Evolutionary conservation across 2,113 vertebrate genomes (phyloP), one percentile per base, ranked within the genome.

Genomic region (Numida meleagris): DNA sequence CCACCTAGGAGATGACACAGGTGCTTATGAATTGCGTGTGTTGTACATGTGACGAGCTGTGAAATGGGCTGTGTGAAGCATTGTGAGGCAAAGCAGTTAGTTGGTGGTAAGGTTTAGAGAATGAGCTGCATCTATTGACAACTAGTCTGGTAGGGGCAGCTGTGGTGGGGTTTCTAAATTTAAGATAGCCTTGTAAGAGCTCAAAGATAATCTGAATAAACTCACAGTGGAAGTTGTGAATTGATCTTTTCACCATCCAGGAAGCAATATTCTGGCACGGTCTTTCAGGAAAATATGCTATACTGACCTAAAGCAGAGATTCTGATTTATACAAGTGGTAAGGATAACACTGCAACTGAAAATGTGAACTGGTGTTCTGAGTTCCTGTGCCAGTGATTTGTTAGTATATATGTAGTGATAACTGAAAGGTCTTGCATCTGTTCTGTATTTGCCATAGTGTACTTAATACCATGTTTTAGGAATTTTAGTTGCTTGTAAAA

Each of bases 211-310:
- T 19, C 1, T 3, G 20, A 33, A 9, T 36, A 34, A 75, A 68
- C 62, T 63, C 20, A 33, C 55, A 59, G 48, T 50, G 36, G 62
- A 33, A 53, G 27, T 53, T 70, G 14, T 33, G 68, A 73, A 82
- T 15, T 14, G 8, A 2, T 2, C 6, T 10, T 8, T 14, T 6
- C 6, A 13, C 20, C 8, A 6, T 33, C 5, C 8, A 57, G 36
- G 78, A 58, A 84, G 19, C 16, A 89, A 81, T 82, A 66, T 34
- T 59, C 10, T 36, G 23, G 5, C 61, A 57, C 6, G 21, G 21
- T 33, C 15, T 14, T 78, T 57, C 29, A 9, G 17, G 5, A 50
- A 46, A 74, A 78, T 42, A n/a, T 3, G 2, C 12, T 78, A 0
- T 73, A 12, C 14, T 81, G 31, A 46, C 40, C n/a, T 71, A 31